Evolutionary conservation across 1,140 invertebrate genomes (phyloP).

Genomic region (Drosophila grimshawi): DNA sequence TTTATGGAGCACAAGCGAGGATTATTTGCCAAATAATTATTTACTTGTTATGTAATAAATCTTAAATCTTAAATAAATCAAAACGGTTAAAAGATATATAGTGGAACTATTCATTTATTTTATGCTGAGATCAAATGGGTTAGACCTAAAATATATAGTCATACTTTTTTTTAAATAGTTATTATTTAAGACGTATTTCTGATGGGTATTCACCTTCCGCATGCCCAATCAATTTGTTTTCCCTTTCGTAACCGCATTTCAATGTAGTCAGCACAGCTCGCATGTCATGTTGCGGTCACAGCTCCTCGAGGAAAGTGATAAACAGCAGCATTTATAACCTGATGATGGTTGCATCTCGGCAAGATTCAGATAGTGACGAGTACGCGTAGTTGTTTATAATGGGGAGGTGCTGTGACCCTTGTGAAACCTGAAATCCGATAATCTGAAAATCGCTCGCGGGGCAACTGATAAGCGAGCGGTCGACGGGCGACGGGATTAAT

Average conservation of each 20-base stretch:
- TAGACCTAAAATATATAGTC: no score
- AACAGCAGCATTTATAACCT: neutral
- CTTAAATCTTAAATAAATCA: no score
- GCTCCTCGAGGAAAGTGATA: neutral
- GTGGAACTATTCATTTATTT: no score
- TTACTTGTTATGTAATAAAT: no score
- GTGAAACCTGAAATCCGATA: slow-evolving; percentile 68
- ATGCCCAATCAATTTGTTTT: neutral
- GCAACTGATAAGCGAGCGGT: slow-evolving; percentile 56
- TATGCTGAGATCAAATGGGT: no score
- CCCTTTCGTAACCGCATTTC: neutral
- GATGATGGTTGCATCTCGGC: neutral
- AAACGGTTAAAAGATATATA: no score
- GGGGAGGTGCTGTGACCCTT: slow-evolving; percentile 49
- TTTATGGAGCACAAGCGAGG: no score
- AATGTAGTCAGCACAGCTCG: neutral
- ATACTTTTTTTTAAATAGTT: no score
- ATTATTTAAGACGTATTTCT: neutral
- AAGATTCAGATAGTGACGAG: neutral
- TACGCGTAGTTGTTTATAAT: slow-evolving; percentile 28
- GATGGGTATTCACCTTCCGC: neutral
- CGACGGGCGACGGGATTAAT: slow-evolving; percentile 29
- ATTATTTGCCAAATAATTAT: no score
- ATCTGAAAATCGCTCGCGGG: slow-evolving; percentile 31
- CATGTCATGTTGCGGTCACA: slow-evolving; percentile 22